Evolutionary conservation across 2,113 vertebrate species (phyloP), one percentile per base, ranked within the genome.

Genomic region (Bubalus kerabau): DNA sequence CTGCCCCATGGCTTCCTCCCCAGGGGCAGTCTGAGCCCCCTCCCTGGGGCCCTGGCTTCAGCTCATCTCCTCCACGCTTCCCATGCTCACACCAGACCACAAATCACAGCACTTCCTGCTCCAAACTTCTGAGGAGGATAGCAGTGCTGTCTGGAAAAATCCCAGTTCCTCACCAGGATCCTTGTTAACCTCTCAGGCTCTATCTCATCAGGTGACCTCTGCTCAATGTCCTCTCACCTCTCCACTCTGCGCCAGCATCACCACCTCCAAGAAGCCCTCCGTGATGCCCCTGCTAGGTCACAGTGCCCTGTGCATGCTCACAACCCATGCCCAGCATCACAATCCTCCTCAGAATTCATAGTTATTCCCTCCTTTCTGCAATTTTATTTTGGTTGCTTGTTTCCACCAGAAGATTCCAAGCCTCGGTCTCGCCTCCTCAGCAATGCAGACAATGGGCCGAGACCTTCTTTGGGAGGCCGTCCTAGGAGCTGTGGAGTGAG

Each of bases 381-480:
- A n/a, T 57, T 23, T 19, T 6, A 28, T 8, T 54, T 32, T 28
- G 28, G 26, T 36, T 11, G 8, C 2, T 74, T 59, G 24, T 60
- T 71, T 32, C 54, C 78, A 84, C 43, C 48, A 84, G 30, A 67
- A 50, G 93, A 90, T 14, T 50, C 24, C 24, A 32, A 26, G 43
- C 62, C 40, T 14, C 67, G 10, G 57, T 87, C 48, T 43, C 40
- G 59, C 60, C 8, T 52, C 13, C 2, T 8, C 6, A 16, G 17
- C 80, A 40, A 30, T 3, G 43, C 67, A 3, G 64, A 28, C 2
- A 6, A 2, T 7, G 5, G 30, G 30, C 5, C 0, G 6, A 74
- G 46, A 26, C 36, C 3, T 5, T 48, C 57, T 81, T 74, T 40
- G 40, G 1, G 23, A 36, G 67, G 82, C 1, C 0, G 4, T n/a